Evolutionary conservation across 2,888 invertebrate genomes (phyloP).

Genomic region (Formica aserva): DNA sequence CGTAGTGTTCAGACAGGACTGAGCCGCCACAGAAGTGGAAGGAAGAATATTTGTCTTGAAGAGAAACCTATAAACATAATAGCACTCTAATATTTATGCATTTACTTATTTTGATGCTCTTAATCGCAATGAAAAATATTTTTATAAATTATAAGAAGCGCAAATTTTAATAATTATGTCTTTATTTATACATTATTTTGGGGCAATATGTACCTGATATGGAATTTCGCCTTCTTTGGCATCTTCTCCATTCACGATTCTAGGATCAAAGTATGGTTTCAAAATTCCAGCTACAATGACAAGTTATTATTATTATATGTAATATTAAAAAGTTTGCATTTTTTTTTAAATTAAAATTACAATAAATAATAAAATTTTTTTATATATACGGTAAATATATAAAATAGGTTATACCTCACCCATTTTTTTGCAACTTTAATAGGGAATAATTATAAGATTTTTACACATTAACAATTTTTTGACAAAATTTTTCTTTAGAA

Average conservation of each 20-base stretch:
- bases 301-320: neutral
- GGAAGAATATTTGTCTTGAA: constrained; percentile 58
- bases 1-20: constrained; percentile 68
- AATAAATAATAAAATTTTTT: neutral
- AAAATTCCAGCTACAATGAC: constrained; percentile 38
- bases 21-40: constrained; percentile 80
- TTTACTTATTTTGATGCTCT: neutral
- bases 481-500: neutral
- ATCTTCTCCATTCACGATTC: constrained; percentile 74
- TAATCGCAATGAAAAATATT: neutral
- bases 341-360: neutral
- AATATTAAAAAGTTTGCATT: neutral
- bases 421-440: neutral
- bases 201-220: constrained; percentile 74
- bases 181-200: neutral
- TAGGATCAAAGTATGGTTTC: constrained; percentile 48
- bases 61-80: constrained; percentile 70
- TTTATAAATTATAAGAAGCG: neutral
- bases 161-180: neutral
- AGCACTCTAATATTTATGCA: neutral
- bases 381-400: too few relatives aligned
- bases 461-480: neutral
- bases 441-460: neutral
- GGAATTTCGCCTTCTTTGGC: constrained; percentile 77
- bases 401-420: too few relatives aligned